Conservation (phyloP, 2,113 vertebrate genomes). For the Channa maculata region DNA sequence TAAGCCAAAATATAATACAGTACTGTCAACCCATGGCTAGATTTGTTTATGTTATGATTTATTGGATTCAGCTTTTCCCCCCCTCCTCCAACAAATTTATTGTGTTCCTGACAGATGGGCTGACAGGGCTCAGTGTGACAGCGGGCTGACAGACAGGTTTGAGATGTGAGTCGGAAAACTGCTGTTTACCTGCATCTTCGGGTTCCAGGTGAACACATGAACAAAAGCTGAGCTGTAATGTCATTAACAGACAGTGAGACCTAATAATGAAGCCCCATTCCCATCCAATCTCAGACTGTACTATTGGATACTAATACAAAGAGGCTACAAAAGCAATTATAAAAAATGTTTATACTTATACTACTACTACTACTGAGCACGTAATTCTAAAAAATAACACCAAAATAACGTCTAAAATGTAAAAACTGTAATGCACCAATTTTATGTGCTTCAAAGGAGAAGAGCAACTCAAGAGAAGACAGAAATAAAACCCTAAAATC, state of each 20-base stretch:
- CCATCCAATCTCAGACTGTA: too few relatives aligned
- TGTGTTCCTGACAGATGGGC: constrained; percentile 72
- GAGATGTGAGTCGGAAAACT: constrained; percentile 40
- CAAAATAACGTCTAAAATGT: too few relatives aligned
- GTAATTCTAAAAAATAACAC: too few relatives aligned
- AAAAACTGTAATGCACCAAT: too few relatives aligned
- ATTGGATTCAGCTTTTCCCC: constrained; percentile 64
- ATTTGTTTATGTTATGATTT: constrained; percentile 78
- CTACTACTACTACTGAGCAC: too few relatives aligned
- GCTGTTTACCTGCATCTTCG: constrained; percentile 44
- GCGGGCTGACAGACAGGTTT: constrained; percentile 55
- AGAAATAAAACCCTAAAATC: neutral
- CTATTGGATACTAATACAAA: too few relatives aligned
- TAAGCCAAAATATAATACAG: constrained; percentile 66
- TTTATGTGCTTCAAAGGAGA: too few relatives aligned
- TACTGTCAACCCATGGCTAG: constrained; percentile 68
- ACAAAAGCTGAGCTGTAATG: constrained; percentile 15
- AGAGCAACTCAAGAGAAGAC: too few relatives aligned
- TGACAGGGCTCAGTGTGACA: constrained; percentile 60
- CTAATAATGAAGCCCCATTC: neutral
- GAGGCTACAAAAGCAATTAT: too few relatives aligned
- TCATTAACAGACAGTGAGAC: neutral
- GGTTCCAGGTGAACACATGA: neutral
- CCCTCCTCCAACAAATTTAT: constrained; percentile 69
- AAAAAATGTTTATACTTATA: too few relatives aligned